phyloP scores from a whole-genome alignment of 2,113 vertebrate genomes.

The Chitala chitala region DNA sequence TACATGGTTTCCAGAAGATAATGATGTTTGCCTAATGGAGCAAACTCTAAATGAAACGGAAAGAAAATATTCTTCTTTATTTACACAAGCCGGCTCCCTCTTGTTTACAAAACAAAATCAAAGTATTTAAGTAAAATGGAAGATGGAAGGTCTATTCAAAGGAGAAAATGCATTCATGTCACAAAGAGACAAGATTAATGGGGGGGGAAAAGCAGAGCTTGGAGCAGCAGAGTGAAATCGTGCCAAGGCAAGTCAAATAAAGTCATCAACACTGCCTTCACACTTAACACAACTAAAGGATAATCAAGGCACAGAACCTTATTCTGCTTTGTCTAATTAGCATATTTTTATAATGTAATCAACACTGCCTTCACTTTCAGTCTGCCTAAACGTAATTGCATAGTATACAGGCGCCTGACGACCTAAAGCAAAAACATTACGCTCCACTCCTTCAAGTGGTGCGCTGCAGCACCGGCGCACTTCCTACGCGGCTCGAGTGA shows the following conservation, averaged over 20 bases:
- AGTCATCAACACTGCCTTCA: neutral
- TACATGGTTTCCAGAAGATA: neutral
- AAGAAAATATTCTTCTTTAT: neutral
- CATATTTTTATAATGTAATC: neutral
- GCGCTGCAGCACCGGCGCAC: neutral
- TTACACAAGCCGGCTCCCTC: neutral
- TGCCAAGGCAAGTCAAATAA: neutral
- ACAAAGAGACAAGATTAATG: too few species aligned
- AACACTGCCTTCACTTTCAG: neutral
- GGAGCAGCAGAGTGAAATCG: neutral
- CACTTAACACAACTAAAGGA: neutral
- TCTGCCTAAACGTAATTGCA: neutral
- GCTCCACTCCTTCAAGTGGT: neutral
- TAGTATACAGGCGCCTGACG: neutral
- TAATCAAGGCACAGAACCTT: neutral
- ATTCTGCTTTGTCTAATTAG: neutral
- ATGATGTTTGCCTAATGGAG: neutral
- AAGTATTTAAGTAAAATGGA: neutral
- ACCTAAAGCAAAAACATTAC: too few species aligned
- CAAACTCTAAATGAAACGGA: slow-evolving; percentile 1
- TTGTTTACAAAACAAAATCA: neutral
- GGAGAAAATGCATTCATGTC: neutral
- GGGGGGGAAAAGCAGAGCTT: neutral
- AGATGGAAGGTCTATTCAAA: neutral
- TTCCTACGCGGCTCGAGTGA: neutral